Evolutionary conservation across 1,140 invertebrate genomes (phyloP).

Genomic region (Pseudachorutes palmiensis): DNA sequence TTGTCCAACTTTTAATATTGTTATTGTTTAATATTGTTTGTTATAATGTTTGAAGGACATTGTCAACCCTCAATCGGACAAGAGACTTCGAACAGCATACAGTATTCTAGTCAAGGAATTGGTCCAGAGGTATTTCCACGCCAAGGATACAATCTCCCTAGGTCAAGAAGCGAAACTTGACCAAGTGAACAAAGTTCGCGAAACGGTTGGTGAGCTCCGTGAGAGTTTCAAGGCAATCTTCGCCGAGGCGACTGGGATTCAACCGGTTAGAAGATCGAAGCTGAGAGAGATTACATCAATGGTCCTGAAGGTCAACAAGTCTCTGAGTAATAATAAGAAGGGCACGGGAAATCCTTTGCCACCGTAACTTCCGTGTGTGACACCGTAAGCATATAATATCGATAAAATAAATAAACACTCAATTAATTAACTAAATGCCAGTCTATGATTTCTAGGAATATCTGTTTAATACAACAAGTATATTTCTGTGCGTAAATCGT

Average conservation of each 20-base stretch:
- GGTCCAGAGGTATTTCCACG: slow-evolving; percentile 6
- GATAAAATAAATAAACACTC: no score
- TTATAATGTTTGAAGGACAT: neutral
- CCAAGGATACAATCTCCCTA: neutral
- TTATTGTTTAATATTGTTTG: no score
- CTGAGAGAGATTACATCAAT: no score
- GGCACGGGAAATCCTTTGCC: no score
- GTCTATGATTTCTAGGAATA: no score
- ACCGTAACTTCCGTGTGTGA: no score
- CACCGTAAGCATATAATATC: no score
- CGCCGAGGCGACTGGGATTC: neutral
- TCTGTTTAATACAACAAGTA: no score
- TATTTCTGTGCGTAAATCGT: no score
- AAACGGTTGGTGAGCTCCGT: neutral
- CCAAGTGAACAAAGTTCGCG: slow-evolving; percentile 2
- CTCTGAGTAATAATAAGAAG: neutral
- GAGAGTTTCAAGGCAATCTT: slow-evolving; percentile 1
- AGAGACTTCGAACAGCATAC: neutral
- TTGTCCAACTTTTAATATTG: no score
- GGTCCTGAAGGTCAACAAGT: neutral
- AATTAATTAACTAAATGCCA: no score
- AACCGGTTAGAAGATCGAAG: neutral
- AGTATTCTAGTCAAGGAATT: slow-evolving; percentile 13
- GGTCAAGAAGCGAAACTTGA: neutral
- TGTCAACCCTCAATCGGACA: slow-evolving; percentile 5